These are phyloP conservation scores for Tromatobia lineatoria DNA, from an alignment of 2,888 invertebrate species.

Conservation along the genomic window DNA sequence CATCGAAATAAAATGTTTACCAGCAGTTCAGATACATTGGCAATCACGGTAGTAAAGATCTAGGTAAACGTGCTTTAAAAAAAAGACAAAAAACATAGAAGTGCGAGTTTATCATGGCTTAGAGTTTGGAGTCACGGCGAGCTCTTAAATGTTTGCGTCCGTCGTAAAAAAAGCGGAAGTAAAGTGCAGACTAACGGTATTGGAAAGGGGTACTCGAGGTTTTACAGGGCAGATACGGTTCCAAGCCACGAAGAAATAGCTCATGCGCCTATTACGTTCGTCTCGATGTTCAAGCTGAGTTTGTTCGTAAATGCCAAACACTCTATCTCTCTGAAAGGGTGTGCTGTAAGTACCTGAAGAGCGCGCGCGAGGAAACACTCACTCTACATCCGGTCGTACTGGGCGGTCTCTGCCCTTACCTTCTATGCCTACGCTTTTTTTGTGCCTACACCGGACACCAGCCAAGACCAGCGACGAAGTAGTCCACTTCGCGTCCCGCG, in stretches of 20 bases:
- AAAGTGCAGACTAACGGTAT: constrained; percentile 24
- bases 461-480: constrained; percentile 35
- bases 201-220: constrained; percentile 42
- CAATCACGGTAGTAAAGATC: constrained; percentile 30
- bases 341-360: constrained; percentile 48
- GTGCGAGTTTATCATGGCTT: neutral
- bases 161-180: constrained; percentile 55
- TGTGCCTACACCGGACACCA: neutral
- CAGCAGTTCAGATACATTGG: neutral
- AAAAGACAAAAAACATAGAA: neutral
- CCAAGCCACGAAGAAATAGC: constrained; percentile 47
- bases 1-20: constrained; percentile 30
- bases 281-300: constrained; percentile 33
- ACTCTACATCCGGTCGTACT: constrained; percentile 64
- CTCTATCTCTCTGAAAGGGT: constrained; percentile 44
- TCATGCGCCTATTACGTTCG: constrained; percentile 36
- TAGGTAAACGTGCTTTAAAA: constrained; percentile 28
- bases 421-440: neutral
- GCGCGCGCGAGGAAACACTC: constrained; percentile 48
- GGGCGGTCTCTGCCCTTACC: constrained; percentile 54
- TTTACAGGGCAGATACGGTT: constrained; percentile 48
- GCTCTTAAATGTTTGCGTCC: constrained; percentile 17
- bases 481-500: constrained; percentile 44
- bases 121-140: constrained; percentile 6
- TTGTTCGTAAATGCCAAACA: constrained; percentile 39